Evolutionary conservation across 2,113 vertebrate genomes (phyloP).

Genomic region (Symphodus melops): DNA sequence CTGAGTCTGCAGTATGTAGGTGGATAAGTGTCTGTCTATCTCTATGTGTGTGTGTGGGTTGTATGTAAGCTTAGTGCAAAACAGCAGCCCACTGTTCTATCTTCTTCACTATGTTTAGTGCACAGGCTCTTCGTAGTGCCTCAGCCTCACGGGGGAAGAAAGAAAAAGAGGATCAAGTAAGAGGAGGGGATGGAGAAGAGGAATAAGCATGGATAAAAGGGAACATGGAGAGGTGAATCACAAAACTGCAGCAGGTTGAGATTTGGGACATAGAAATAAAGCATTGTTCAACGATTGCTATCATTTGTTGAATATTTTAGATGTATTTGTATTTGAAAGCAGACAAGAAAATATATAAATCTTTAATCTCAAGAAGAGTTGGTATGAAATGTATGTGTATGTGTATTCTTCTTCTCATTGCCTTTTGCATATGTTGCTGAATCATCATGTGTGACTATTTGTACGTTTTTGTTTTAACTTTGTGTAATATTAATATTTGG

Average conservation of each 20-base stretch:
- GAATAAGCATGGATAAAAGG: neutral
- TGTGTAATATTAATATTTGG: no score
- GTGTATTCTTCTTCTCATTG: no score
- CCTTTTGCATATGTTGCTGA: no score
- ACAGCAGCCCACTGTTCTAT: constrained; percentile 27
- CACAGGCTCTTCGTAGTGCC: constrained; percentile 14
- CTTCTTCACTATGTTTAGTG: constrained; percentile 13
- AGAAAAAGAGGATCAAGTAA: neutral
- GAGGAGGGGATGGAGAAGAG: neutral
- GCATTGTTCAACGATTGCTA: neutral
- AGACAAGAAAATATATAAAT: no score
- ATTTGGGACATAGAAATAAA: neutral
- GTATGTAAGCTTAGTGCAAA: constrained; percentile 29
- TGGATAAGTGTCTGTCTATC: constrained; percentile 57
- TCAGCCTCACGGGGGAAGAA: neutral
- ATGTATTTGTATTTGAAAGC: no score
- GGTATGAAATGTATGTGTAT: no score
- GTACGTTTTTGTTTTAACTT: no score
- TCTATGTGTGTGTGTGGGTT: constrained; percentile 14
- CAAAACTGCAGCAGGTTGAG: neutral
- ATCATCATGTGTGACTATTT: no score
- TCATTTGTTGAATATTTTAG: no score
- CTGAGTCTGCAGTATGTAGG: constrained; percentile 52
- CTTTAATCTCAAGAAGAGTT: no score
- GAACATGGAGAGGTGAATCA: neutral